Conservation (phyloP, 2,888 invertebrate species). For the Malachius bipustulatus region DNA sequence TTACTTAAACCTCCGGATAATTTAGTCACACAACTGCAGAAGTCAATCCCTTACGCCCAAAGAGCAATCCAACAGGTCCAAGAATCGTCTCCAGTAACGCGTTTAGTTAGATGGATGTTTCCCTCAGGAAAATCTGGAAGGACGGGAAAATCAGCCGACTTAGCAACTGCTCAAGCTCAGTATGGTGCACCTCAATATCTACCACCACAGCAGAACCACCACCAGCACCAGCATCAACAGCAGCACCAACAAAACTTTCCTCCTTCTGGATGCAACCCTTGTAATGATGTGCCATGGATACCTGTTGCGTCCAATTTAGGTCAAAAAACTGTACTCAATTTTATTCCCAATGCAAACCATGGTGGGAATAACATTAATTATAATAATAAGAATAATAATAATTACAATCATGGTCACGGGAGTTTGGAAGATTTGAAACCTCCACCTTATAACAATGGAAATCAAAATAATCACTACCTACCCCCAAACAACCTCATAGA, state of each 20-base stretch:
- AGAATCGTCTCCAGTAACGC: too few relatives aligned
- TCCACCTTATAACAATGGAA: too few relatives aligned
- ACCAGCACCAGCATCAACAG: conserved; percentile 17
- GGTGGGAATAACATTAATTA: too few relatives aligned
- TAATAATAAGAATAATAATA: background rate
- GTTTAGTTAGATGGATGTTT: too few relatives aligned
- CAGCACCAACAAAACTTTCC: too few relatives aligned
- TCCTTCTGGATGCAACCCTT: conserved; percentile 59
- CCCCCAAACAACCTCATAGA: conserved; percentile 13
- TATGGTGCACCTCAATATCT: conserved; percentile 22
- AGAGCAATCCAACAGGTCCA: too few relatives aligned
- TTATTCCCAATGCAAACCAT: conserved; percentile 19
- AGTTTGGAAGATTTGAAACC: background rate
- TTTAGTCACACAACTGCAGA: too few relatives aligned
- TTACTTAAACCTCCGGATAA: too few relatives aligned
- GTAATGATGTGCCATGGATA: conserved; percentile 72
- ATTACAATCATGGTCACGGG: background rate
- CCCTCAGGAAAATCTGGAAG: too few relatives aligned
- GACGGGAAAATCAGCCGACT: too few relatives aligned
- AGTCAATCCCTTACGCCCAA: too few relatives aligned
- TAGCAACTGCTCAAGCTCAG: conserved; percentile 18
- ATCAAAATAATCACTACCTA: too few relatives aligned
- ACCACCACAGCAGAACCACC: conserved; percentile 20
- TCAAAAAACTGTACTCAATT: conserved; percentile 26
- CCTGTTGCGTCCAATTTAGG: conserved; percentile 47